A percentile compares a stretch with the other conserved stretches of the same genome.
Evolutionary conservation across 2,113 vertebrate genomes (phyloP).

Genomic region (Peromyscus maniculatus): DNA sequence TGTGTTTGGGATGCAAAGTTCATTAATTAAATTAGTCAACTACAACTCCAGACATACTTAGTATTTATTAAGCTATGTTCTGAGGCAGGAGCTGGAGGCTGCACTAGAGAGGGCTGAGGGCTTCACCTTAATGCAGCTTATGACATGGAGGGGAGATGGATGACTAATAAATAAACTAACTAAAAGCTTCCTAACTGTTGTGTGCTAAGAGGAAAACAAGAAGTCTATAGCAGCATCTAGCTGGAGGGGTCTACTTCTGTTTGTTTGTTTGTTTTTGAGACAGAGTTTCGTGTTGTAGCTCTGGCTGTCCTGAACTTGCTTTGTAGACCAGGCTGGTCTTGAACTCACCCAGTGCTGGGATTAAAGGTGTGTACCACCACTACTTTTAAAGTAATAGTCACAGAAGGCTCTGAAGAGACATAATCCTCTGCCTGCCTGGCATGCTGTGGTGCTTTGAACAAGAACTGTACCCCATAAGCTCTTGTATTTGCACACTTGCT

Average conservation of each 20-base stretch:
- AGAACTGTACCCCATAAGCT: neutral
- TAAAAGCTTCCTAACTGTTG: neutral
- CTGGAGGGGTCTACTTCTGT: neutral
- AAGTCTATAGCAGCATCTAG: neutral
- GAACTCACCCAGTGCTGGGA: neutral
- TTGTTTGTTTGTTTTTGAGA: neutral
- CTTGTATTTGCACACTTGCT: neutral
- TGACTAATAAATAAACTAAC: neutral
- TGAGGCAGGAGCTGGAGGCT: neutral
- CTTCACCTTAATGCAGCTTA: neutral
- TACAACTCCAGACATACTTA: neutral
- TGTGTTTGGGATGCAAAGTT: constrained; percentile 28
- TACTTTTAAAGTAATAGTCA: neutral
- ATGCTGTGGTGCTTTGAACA: neutral
- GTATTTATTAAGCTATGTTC: neutral
- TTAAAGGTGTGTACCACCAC: neutral
- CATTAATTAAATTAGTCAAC: constrained; percentile 53
- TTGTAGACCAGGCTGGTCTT: neutral
- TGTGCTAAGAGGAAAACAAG: neutral
- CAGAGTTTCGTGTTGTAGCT: neutral
- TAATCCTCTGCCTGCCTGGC: too few species aligned
- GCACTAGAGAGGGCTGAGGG: neutral
- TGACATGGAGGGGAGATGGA: neutral
- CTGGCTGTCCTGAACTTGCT: neutral
- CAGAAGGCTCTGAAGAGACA: neutral